Percentiles rank a stretch among this genome's conserved stretches.
Conservation (phyloP, 2,113 vertebrate genomes). For the Scomber japonicus region DNA sequence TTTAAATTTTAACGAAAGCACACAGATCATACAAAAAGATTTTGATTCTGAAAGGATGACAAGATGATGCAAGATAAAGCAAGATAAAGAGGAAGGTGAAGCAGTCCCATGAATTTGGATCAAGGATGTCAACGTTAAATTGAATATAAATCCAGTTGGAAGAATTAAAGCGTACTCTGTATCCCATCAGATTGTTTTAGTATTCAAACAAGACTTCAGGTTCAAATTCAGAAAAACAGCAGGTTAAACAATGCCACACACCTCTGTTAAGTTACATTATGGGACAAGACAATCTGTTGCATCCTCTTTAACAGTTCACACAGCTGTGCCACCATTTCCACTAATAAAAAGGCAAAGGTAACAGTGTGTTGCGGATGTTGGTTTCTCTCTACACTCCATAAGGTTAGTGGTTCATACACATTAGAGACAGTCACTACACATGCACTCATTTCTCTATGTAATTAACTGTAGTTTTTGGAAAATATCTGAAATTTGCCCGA, state of each 20-base stretch:
- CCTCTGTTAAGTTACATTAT: slow-evolving; percentile 66
- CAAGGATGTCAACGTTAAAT: slow-evolving; percentile 81
- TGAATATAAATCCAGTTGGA: slow-evolving; percentile 59
- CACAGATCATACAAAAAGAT: slow-evolving; percentile 84
- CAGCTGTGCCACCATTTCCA: slow-evolving; percentile 40
- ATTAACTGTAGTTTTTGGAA: slow-evolving; percentile 58
- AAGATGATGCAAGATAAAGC: slow-evolving; percentile 90
- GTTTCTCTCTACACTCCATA: slow-evolving; percentile 55
- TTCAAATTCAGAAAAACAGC: slow-evolving; percentile 73
- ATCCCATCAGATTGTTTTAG: slow-evolving; percentile 55
- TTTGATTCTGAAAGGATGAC: slow-evolving; percentile 89
- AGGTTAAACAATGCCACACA: slow-evolving; percentile 77
- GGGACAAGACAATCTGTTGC: slow-evolving; percentile 57
- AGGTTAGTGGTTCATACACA: slow-evolving; percentile 81
- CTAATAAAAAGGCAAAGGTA: slow-evolving; percentile 59
- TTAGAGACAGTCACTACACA: slow-evolving; percentile 76
- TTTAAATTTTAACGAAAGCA: background rate
- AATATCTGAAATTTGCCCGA: slow-evolving; percentile 55
- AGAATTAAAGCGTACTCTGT: slow-evolving; percentile 64
- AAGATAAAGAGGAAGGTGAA: slow-evolving; percentile 60
- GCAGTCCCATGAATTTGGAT: slow-evolving; percentile 87
- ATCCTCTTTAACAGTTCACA: slow-evolving; percentile 49
- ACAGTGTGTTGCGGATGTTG: slow-evolving; percentile 52
- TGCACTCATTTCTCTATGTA: slow-evolving; percentile 74
- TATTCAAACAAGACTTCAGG: slow-evolving; percentile 63